These are phyloP conservation scores for Colostygia pectinataria DNA, from an alignment of 2,888 invertebrate genomes.

Conservation along the genomic window DNA sequence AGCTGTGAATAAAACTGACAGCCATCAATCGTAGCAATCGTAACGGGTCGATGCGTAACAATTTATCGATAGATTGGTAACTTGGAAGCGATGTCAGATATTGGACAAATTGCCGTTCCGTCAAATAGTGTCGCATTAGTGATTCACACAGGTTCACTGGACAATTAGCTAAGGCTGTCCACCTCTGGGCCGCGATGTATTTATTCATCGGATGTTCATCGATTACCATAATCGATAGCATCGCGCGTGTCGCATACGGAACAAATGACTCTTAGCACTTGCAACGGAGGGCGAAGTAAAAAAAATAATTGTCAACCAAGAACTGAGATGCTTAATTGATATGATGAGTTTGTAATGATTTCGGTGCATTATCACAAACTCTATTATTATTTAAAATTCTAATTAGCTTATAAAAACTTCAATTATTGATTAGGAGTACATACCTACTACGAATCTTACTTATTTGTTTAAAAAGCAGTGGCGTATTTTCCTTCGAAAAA, in stretches of 20 bases:
- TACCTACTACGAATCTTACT: too few species aligned
- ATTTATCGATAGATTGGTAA: constrained; percentile 36
- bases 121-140: constrained; percentile 70
- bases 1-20: constrained; percentile 6
- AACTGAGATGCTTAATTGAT: too few species aligned
- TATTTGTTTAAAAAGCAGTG: too few species aligned
- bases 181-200: constrained; percentile 76
- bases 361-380: too few species aligned
- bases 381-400: too few species aligned
- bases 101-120: constrained; percentile 51
- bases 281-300: constrained; percentile 45
- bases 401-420: too few species aligned
- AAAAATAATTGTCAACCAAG: too few species aligned
- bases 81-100: constrained; percentile 41
- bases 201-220: constrained; percentile 80
- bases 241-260: constrained; percentile 77
- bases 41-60: constrained; percentile 6
- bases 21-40: background rate
- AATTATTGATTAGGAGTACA: too few species aligned
- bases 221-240: constrained; percentile 82
- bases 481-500: too few species aligned
- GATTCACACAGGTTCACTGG: constrained; percentile 78
- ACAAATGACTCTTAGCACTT: constrained; percentile 58
- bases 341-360: too few species aligned
- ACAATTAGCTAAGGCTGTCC: constrained; percentile 83